Conservation (phyloP, 2,888 invertebrate genomes). For the Drosophila maculinotata region DNA sequence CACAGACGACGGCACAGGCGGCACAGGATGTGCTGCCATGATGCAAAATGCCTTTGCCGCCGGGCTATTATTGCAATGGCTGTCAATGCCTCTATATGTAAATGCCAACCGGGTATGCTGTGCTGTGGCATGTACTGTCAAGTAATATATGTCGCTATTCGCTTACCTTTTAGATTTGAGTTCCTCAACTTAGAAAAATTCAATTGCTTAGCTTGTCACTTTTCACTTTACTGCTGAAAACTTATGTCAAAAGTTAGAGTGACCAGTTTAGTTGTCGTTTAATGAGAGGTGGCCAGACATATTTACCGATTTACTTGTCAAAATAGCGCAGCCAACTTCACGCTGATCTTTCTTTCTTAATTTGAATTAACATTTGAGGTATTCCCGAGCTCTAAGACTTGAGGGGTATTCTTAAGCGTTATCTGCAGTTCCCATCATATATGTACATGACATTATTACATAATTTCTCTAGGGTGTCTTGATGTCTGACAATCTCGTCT, state of each 20-base stretch:
- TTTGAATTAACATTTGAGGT: no score
- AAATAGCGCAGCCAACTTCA: conserved; percentile 5
- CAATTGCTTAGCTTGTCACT: no score
- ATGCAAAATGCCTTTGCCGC: conserved; percentile 48
- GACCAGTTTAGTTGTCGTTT: no score
- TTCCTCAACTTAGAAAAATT: no score
- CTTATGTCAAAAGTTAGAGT: no score
- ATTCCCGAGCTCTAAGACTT: no score
- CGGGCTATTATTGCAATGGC: conserved; percentile 53
- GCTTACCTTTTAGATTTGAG: no score
- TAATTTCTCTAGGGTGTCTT: conserved; percentile 9
- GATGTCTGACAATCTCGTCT: not conserved
- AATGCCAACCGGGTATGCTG: conserved; percentile 7
- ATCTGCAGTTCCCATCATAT: not conserved
- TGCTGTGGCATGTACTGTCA: not conserved
- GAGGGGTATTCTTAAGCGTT: no score
- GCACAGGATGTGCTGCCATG: conserved; percentile 25
- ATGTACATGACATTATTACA: not conserved
- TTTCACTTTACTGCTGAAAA: no score
- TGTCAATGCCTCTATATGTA: conserved; percentile 11
- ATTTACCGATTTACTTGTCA: not conserved
- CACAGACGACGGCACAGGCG: not conserved
- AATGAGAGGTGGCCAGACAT: no score
- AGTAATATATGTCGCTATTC: not conserved
- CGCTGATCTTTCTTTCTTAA: no score